Conservation (phyloP, 2,888 invertebrate genomes). For the Halocaridina rubra region DNA sequence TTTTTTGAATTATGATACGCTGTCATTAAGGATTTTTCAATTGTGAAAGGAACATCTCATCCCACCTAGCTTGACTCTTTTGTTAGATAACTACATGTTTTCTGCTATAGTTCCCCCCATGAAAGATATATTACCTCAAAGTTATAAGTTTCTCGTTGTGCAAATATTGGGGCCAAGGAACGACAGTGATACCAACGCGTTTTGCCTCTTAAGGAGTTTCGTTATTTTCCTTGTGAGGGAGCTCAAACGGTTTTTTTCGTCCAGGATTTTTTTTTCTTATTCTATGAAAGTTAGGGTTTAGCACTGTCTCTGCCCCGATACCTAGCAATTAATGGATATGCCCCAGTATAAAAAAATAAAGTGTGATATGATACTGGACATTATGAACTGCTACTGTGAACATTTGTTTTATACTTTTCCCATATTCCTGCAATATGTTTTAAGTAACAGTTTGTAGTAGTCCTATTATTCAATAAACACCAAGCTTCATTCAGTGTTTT, state of each 20-base stretch:
- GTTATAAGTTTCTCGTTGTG: slow-evolving; percentile 53
- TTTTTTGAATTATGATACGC: no score
- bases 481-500: no score
- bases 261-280: slow-evolving; percentile 13
- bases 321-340: slow-evolving; percentile 42
- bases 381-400: slow-evolving; percentile 62
- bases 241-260: no score
- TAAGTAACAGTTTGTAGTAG: slow-evolving; percentile 60
- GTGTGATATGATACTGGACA: slow-evolving; percentile 58
- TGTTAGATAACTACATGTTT: slow-evolving; percentile 53
- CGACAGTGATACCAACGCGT: slow-evolving; percentile 29
- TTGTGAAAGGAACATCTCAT: slow-evolving; percentile 49
- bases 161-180: slow-evolving; percentile 41
- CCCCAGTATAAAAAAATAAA: slow-evolving; percentile 53
- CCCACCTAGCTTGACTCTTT: slow-evolving; percentile 45
- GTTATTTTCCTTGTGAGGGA: background rate
- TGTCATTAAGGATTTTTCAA: no score
- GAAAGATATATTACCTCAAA: slow-evolving; percentile 56
- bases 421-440: slow-evolving; percentile 61
- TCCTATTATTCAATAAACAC: slow-evolving; percentile 57
- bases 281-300: slow-evolving; percentile 26
- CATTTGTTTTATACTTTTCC: slow-evolving; percentile 58
- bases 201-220: background rate
- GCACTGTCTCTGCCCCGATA: slow-evolving; percentile 19
- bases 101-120: slow-evolving; percentile 53